These are phyloP conservation scores for Asbolus verrucosus DNA, from an alignment of 1,140 invertebrate species.

Conservation along the genomic window DNA sequence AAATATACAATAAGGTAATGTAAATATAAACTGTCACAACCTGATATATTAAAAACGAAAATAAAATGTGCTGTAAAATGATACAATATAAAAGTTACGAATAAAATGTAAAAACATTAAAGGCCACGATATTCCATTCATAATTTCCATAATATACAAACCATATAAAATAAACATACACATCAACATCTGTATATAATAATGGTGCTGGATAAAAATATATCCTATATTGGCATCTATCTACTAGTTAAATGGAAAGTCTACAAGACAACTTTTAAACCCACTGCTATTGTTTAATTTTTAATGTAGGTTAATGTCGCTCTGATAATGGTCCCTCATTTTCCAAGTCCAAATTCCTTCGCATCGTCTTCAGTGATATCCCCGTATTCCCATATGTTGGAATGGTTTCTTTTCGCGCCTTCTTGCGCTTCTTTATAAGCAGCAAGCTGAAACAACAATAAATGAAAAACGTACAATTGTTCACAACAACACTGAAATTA, in stretches of 20 bases:
- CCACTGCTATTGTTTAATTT: conserved; percentile 35
- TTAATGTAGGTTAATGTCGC: conserved; percentile 44
- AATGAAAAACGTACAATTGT: no score
- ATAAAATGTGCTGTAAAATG: conserved; percentile 7
- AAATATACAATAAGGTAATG: conserved; percentile 14
- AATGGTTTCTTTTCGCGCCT: conserved; percentile 84
- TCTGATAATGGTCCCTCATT: conserved; percentile 50
- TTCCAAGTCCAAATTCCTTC: conserved; percentile 81
- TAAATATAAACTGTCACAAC: conserved; percentile 35
- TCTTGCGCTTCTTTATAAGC: conserved; percentile 90
- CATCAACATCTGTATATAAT: conserved; percentile 31
- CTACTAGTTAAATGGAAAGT: conserved; percentile 44
- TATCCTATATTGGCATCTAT: conserved; percentile 42
- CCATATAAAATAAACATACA: conserved; percentile 41
- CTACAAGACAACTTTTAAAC: conserved; percentile 37
- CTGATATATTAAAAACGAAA: conserved; percentile 24
- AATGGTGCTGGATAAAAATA: conserved; percentile 44
- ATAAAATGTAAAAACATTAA: conserved; percentile 28
- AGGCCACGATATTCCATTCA: conserved; percentile 42
- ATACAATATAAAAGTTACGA: conserved; percentile 24
- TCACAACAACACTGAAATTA: no score
- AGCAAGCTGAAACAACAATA: conserved; percentile 74
- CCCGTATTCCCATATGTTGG: conserved; percentile 95
- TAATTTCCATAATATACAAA: conserved; percentile 39
- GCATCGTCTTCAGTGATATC: conserved; percentile 96